These are phyloP conservation scores for Acanthurus lineatus DNA, from an alignment of 2,797 vertebrate genomes.

Conservation along the genomic window DNA sequence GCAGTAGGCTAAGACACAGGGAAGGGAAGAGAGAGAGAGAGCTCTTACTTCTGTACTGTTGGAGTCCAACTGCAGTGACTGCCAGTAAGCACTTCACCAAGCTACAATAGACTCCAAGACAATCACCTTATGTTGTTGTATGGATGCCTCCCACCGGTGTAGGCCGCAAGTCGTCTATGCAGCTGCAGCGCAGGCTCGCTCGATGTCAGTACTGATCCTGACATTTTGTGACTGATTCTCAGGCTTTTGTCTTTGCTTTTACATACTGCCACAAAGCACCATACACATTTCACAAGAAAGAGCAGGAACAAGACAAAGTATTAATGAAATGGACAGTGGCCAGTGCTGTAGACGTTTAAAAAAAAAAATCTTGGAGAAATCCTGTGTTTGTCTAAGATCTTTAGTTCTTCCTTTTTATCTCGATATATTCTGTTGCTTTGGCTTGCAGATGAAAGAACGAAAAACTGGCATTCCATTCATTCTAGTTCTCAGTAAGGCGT, in stretches of 20 bases:
- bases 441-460: conserved; percentile 64
- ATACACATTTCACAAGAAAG: conserved; percentile 55
- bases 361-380: conserved; percentile 58
- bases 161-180: conserved; percentile 64
- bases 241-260: conserved; percentile 66
- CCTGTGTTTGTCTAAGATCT: conserved; percentile 58
- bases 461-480: conserved; percentile 61
- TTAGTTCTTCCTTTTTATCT: conserved; percentile 61
- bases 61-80: conserved; percentile 69
- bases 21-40: conserved; percentile 47
- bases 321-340: conserved; percentile 80
- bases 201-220: conserved; percentile 65
- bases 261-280: conserved; percentile 62
- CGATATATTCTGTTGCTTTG: conserved; percentile 59
- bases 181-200: conserved; percentile 50
- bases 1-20: conserved; percentile 73
- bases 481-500: conserved; percentile 54
- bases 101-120: conserved; percentile 80
- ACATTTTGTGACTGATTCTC: conserved; percentile 67
- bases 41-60: conserved; percentile 56
- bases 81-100: conserved; percentile 74
- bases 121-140: conserved; percentile 80
- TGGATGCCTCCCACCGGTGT: conserved; percentile 81
- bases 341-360: conserved; percentile 62
- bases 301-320: conserved; percentile 60